Percentiles rank a stretch among this genome's conserved stretches.
phyloP scores from a whole-genome alignment of 2,888 invertebrate genomes.

The Yponomeuta plumbellus region DNA sequence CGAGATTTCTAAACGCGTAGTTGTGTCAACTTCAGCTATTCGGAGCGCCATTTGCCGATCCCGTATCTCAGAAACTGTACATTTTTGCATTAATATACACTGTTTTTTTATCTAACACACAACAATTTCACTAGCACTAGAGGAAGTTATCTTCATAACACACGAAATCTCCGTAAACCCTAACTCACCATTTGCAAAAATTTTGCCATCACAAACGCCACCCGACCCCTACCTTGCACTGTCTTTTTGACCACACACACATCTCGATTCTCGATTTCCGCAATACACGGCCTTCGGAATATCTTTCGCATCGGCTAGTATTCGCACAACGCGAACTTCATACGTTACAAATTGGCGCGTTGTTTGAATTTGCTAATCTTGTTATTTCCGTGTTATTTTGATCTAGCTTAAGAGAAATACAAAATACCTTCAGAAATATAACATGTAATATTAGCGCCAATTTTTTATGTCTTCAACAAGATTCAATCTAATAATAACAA shows the following conservation, averaged over 20 bases:
- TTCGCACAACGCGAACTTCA: conserved; percentile 76
- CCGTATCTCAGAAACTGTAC: conserved; percentile 67
- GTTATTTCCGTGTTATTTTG: conserved; percentile 7
- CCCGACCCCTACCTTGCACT: conserved; percentile 86
- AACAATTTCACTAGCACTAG: conserved; percentile 62
- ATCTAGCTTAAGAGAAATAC: not conserved
- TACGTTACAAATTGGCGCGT: conserved; percentile 66
- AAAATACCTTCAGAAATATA: too few species aligned
- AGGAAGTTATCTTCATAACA: conserved; percentile 48
- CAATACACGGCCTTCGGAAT: conserved; percentile 81
- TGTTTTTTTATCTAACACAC: conserved; percentile 56
- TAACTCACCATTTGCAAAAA: conserved; percentile 86
- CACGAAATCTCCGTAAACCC: conserved; percentile 64
- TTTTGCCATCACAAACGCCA: conserved; percentile 88
- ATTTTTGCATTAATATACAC: conserved; percentile 64
- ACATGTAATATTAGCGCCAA: too few species aligned
- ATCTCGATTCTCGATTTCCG: conserved; percentile 68
- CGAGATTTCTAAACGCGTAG: conserved; percentile 73
- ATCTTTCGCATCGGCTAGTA: conserved; percentile 78
- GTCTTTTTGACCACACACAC: conserved; percentile 80
- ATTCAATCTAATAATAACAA: too few species aligned
- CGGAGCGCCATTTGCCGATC: conserved; percentile 76
- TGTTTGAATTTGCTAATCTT: conserved; percentile 58
- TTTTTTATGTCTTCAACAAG: too few species aligned
- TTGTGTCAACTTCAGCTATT: conserved; percentile 75